These are phyloP conservation scores for Acromyrmex heyeri DNA, from an alignment of 1,140 invertebrate species.

Conservation along the genomic window DNA sequence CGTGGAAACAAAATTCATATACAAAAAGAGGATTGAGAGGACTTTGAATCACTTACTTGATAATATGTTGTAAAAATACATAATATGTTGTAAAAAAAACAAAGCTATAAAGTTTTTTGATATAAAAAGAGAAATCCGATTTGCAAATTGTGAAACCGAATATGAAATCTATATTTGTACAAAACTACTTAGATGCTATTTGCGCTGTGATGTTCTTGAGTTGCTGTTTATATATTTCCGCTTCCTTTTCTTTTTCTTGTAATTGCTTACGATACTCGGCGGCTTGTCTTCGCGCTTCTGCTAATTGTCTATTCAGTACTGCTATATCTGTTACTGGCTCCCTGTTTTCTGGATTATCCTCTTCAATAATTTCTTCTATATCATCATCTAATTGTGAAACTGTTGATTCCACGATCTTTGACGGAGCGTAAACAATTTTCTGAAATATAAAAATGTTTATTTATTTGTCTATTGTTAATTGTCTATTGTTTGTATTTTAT, in stretches of 20 bases:
- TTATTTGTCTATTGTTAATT: constrained; percentile 4
- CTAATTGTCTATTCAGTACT: constrained; percentile 85
- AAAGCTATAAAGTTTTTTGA: constrained; percentile 13
- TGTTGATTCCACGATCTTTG: constrained; percentile 78
- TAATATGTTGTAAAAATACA: constrained; percentile 41
- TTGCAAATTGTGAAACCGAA: constrained; percentile 50
- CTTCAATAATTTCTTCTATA: constrained; percentile 83
- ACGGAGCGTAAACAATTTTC: constrained; percentile 61
- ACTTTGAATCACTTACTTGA: constrained; percentile 44
- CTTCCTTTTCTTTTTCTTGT: constrained; percentile 86
- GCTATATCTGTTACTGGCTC: constrained; percentile 84
- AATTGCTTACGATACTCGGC: constrained; percentile 87
- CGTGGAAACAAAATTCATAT: constrained; percentile 39
- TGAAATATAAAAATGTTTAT: constrained; percentile 53
- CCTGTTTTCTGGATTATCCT: constrained; percentile 76
- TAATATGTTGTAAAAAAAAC: neutral
- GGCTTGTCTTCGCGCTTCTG: constrained; percentile 85
- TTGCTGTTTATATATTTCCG: constrained; percentile 87
- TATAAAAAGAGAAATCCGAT: constrained; percentile 50
- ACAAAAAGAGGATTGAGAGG: constrained; percentile 31
- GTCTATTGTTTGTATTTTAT: neutral
- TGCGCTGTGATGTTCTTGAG: constrained; percentile 82
- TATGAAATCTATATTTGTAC: constrained; percentile 56
- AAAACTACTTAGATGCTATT: constrained; percentile 75
- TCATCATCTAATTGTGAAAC: constrained; percentile 82